Base-by-base conservation (phyloP, 2,797 vertebrate species). In the Phoeniculus purpureus region DNA sequence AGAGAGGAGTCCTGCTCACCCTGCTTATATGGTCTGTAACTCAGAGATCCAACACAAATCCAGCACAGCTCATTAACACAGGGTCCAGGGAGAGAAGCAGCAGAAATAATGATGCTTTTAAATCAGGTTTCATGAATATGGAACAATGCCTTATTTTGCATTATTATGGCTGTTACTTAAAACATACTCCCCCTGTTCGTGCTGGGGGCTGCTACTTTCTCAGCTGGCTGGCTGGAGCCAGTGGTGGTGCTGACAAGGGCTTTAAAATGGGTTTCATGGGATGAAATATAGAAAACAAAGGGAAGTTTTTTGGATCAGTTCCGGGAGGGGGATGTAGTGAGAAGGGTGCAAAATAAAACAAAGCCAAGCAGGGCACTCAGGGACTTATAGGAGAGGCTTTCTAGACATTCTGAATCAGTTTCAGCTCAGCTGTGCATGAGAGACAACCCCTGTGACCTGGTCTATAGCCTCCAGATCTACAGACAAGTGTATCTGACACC, bases 111-210 rank as follows among this genome's bases (percentile, higher is more conserved):
- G 94, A 96, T 93, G 94, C 92, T 67, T 83, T 96, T 96, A 97
- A 96, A 96, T 96, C 95, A 96, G 56, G 85, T 93, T 96, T 96
- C 95, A 96, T 97, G 96, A 97, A 97, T 97, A 97, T 97, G 96
- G 95, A 97, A 95, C 92, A 88, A 89, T 92, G 78, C 86, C 94
- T 96, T 95, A 87, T 95, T 96, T 96, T 95, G 96, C 95, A 91
- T 96, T 96, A 95, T 96, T 96, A 90, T 72, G 59, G 81, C 88
- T 85, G 82, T 94, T 97, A 94, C 93, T 96, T 96, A 93, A 96
- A 97, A 90, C 93, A 68, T 59, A 51, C 73, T 95, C 82, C 34
- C 59, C 2, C n/a, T 62, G 85, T 90, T 90, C 94, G 85, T 96
- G 68, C 82, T 66, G 55, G 43, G 73, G 60, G 86, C 51, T 80